phyloP scores from a whole-genome alignment of 2,888 invertebrate genomes.

The Orchesellides sinensis region DNA sequence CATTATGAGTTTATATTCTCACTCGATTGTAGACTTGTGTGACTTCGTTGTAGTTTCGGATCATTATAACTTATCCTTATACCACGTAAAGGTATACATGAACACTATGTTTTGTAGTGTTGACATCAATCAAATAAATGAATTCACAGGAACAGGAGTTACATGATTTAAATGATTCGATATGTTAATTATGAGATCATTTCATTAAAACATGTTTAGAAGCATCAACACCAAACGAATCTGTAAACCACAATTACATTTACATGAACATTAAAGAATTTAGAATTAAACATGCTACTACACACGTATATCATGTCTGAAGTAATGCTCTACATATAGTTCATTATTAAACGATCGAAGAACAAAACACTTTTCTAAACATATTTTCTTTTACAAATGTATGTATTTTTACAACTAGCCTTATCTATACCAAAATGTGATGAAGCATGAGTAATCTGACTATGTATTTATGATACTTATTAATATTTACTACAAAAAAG shows the following conservation, averaged over 20 bases:
- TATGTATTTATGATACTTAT: neutral
- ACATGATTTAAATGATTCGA: slow-evolving; percentile 50
- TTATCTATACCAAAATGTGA: neutral
- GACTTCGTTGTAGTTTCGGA: neutral
- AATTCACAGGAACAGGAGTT: neutral
- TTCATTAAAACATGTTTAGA: slow-evolving; percentile 61
- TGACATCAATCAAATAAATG: neutral
- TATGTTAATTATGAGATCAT: slow-evolving; percentile 65
- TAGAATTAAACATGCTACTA: too few relatives aligned
- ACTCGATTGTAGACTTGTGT: slow-evolving; percentile 3
- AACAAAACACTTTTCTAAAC: neutral
- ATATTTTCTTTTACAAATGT: too few relatives aligned
- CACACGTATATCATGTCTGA: too few relatives aligned
- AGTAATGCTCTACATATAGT: too few relatives aligned
- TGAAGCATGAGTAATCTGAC: neutral
- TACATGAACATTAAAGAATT: neutral
- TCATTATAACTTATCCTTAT: too few relatives aligned
- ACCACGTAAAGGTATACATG: neutral
- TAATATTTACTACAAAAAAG: too few relatives aligned
- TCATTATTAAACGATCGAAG: too few relatives aligned
- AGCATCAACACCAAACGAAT: slow-evolving; percentile 22
- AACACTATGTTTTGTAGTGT: neutral
- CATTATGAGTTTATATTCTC: too few relatives aligned
- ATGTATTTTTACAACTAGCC: neutral
- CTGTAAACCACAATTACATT: slow-evolving; percentile 16